phyloP scores from a whole-genome alignment of 2,113 vertebrate genomes.

The Potamarius usumacintae region DNA sequence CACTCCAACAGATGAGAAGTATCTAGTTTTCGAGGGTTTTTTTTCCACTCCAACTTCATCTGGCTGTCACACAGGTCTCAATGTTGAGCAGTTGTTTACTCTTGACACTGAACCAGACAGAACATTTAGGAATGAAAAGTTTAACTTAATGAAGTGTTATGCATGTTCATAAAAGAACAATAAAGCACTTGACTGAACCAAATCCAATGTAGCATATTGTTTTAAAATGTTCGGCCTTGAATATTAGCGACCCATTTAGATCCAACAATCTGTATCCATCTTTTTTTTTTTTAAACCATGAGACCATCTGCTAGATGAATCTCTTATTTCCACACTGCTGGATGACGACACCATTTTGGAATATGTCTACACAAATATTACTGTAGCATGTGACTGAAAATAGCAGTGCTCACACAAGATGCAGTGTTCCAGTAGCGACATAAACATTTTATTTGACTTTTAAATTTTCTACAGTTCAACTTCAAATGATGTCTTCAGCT shows the following conservation, averaged over 20 bases:
- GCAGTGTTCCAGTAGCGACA: slow-evolving; percentile 43
- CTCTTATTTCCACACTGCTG: slow-evolving; percentile 34
- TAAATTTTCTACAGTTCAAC: neutral
- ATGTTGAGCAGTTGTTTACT: neutral
- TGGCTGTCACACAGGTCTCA: neutral
- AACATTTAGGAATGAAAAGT: neutral
- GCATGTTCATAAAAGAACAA: slow-evolving; percentile 6
- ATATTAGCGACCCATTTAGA: slow-evolving; percentile 35
- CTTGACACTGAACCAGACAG: neutral
- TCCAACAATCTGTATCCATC: neutral
- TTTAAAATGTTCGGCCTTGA: slow-evolving; percentile 11
- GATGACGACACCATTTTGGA: slow-evolving; percentile 59
- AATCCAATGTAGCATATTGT: slow-evolving; percentile 39
- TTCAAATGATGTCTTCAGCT: neutral
- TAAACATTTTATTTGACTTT: slow-evolving; percentile 25
- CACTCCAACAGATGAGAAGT: slow-evolving; percentile 8
- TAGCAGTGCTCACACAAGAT: slow-evolving; percentile 32
- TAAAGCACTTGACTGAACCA: neutral
- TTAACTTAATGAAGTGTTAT: neutral
- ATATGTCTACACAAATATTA: slow-evolving; percentile 59
- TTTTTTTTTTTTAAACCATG: slow-evolving; percentile 35
- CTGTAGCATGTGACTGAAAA: slow-evolving; percentile 63
- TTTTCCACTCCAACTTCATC: neutral
- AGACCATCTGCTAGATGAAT: slow-evolving; percentile 61
- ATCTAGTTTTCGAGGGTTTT: neutral